Base-by-base conservation (phyloP, 2,888 invertebrate genomes). In the Chaetogeoica ovagalla region DNA sequence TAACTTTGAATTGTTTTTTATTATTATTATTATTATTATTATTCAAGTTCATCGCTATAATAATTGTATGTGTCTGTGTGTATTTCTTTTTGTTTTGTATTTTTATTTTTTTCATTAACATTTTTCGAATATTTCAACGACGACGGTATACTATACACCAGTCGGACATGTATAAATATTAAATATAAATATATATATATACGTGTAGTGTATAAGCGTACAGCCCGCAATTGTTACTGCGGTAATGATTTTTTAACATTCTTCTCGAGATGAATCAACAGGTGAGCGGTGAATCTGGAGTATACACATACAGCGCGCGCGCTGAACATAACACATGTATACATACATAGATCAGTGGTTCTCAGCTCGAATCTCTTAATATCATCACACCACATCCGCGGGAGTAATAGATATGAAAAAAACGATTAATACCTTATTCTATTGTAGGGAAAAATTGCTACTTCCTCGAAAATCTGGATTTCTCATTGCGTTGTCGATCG, bases 1-100 rank as follows among this genome's bases (percentile, higher is more conserved):
- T 62, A 70, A 77, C 77, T 69, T 66, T 68, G 66, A 39, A 69
- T 77, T 59, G 59, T 59, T 59, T 76, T 66, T 66, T 66, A 15
- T 57, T 59, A 23, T 65, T 30, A 39, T 39, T 39, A 19, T 39
- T 65, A 39, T 69, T 19, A 52, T 55, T 70, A 17, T 71, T 71
- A 43, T 59, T 55, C 65, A 52, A 37, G n/a, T 60, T 69, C 60
- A 23, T 60, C 69, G 69, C 57, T 75, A 75, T 66, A 74, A 73
- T 65, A 65, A 74, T 74, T 65, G 21, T 37, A 21, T 52, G 6
- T 71, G 19, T 62, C 19, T 48, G n/a, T 48, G 7, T 72, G n/a
- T 73, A 52, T 63, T 62, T 37, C 23, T 23, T 11, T 66, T 55
- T 19, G 4, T 52, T 52, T 30, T 11, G 5, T 52, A 13, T 5